These are phyloP conservation scores for Heterodera carotae DNA, from an alignment of 1,140 invertebrate genomes.

Conservation along the genomic window DNA sequence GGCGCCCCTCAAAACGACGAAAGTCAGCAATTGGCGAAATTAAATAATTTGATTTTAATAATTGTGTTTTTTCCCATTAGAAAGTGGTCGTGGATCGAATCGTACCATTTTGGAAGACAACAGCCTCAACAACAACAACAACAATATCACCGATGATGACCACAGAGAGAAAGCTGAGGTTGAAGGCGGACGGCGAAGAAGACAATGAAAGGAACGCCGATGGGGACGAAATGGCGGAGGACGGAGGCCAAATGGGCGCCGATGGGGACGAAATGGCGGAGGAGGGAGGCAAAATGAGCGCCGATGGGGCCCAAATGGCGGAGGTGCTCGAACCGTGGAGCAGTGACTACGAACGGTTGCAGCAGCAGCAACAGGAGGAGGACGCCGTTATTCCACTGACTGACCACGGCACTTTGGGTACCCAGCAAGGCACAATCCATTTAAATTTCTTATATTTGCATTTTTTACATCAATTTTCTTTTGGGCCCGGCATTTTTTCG, in stretches of 20 bases:
- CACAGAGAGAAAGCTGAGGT: background rate
- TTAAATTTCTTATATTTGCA: no score
- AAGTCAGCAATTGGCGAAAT: background rate
- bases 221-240: background rate
- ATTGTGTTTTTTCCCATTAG: background rate
- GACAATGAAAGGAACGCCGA: background rate
- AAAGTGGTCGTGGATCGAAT: background rate
- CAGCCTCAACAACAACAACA: background rate
- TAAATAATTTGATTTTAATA: background rate
- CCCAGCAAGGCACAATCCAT: no score
- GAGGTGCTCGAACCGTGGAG: background rate
- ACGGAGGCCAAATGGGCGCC: background rate
- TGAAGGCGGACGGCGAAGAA: background rate
- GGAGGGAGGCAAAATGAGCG: background rate
- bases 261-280: background rate
- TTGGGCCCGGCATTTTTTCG: background rate
- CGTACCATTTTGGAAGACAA: background rate
- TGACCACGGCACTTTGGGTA: background rate
- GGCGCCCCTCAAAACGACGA: background rate
- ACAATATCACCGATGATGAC: background rate
- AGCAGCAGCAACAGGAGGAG: background rate
- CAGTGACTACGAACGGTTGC: constrained; percentile 3
- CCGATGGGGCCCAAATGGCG: background rate
- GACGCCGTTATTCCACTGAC: background rate
- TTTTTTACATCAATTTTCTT: background rate